Evolutionary conservation across 2,797 vertebrate genomes (phyloP).

Genomic region (Martes flavigula): DNA sequence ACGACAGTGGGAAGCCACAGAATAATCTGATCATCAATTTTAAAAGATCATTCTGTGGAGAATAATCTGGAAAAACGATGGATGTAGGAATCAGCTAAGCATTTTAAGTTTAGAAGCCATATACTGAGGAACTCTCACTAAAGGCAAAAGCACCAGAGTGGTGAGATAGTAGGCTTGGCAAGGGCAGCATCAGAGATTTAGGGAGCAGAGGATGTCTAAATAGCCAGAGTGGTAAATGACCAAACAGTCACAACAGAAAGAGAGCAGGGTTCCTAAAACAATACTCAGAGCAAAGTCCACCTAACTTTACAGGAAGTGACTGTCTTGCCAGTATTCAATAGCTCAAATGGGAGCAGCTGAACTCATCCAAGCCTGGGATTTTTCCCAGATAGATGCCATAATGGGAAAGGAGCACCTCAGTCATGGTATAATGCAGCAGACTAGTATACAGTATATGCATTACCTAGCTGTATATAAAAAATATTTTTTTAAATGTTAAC

Average conservation of each 20-base stretch:
- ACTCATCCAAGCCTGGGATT: not conserved
- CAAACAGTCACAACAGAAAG: not conserved
- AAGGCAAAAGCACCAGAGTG: not conserved
- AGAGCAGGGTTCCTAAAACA: not conserved
- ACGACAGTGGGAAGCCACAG: conserved; percentile 1
- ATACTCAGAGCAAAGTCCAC: not conserved
- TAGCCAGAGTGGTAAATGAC: not conserved
- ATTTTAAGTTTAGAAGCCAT: not conserved
- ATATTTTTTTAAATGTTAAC: not conserved
- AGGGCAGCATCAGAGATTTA: not conserved
- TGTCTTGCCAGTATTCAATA: not conserved
- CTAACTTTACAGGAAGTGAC: not conserved
- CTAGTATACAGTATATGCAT: not conserved
- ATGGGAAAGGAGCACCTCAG: not conserved
- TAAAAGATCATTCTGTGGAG: not conserved
- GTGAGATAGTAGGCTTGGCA: not conserved
- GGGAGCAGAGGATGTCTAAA: not conserved
- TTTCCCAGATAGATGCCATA: not conserved
- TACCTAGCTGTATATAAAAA: not conserved
- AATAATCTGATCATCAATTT: not conserved
- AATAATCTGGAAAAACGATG: not conserved
- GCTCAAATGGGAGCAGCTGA: not conserved
- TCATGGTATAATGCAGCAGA: not conserved
- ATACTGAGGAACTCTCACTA: not conserved
- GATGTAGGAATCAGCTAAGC: not conserved